phyloP scores from a whole-genome alignment of 2,797 vertebrate species.

The Martes flavigula region DNA sequence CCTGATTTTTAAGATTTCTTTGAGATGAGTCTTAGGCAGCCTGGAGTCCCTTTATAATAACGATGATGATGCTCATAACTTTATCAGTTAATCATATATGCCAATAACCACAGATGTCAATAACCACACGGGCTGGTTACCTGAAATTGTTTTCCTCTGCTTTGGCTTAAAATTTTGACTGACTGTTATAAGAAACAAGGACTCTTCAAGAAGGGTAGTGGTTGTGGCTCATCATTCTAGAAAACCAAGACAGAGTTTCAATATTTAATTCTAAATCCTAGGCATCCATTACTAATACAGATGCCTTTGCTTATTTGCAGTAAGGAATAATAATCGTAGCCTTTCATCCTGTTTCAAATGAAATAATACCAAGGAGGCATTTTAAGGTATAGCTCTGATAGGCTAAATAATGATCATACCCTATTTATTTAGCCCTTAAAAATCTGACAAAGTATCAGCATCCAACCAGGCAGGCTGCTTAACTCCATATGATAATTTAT shows the following conservation, averaged over 20 bases:
- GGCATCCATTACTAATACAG: neutral
- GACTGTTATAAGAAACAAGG: neutral
- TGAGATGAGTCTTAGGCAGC: neutral
- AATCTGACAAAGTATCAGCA: neutral
- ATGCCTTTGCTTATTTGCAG: neutral
- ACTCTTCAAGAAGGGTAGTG: neutral
- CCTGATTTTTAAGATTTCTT: conserved; percentile 50
- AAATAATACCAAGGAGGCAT: neutral
- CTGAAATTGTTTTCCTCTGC: neutral
- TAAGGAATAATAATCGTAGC: neutral
- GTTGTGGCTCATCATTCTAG: neutral
- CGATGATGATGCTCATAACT: neutral
- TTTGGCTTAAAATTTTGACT: conserved; percentile 22
- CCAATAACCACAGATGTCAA: neutral
- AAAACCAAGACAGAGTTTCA: conserved; percentile 48
- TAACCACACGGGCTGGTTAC: neutral
- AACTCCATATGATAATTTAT: neutral
- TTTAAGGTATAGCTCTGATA: neutral
- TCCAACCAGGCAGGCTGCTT: neutral
- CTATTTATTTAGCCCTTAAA: neutral
- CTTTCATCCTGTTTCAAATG: neutral
- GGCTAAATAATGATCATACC: neutral
- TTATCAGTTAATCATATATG: neutral
- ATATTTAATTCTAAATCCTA: conserved; percentile 55
- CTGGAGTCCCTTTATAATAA: neutral